phyloP scores from a whole-genome alignment of 2,888 invertebrate species.

The Agonopterix heracliana region DNA sequence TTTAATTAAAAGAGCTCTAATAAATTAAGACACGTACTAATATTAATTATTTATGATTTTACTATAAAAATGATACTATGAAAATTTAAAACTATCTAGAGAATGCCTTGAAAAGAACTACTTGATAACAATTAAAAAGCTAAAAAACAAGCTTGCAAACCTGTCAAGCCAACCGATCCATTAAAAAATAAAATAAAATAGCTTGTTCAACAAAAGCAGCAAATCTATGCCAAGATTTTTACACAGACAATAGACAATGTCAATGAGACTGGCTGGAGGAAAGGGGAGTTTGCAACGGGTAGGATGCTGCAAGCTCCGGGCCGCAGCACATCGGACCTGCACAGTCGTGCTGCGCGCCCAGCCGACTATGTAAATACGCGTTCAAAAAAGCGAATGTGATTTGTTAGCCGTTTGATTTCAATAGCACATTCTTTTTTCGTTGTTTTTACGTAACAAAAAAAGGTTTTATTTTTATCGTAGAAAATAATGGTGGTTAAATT shows the following conservation, averaged over 20 bases:
- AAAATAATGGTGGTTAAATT: too few relatives aligned
- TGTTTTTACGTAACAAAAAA: too few relatives aligned
- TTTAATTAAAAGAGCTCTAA: too few relatives aligned
- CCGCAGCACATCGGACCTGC: conserved; percentile 19
- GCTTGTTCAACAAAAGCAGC: not conserved
- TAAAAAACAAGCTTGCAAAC: not conserved
- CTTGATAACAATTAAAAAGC: too few relatives aligned
- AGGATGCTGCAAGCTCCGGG: conserved; percentile 30
- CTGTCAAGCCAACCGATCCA: not conserved
- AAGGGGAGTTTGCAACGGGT: conserved; percentile 20
- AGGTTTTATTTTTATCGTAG: too few relatives aligned
- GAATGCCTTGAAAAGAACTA: not conserved
- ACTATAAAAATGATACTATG: too few relatives aligned
- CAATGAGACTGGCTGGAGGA: conserved; percentile 15
- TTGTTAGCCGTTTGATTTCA: too few relatives aligned
- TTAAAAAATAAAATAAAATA: not conserved
- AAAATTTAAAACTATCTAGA: too few relatives aligned
- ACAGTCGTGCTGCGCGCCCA: conserved; percentile 12
- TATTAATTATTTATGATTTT: too few relatives aligned
- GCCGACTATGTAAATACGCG: conserved; percentile 2
- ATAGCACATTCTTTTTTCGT: not conserved
- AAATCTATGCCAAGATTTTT: conserved; percentile 7
- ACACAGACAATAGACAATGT: conserved; percentile 11
- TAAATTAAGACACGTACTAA: too few relatives aligned
- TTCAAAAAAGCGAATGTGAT: not conserved